Conservation (phyloP, 2,888 invertebrate genomes). For the Ophioninae sp. region DNA sequence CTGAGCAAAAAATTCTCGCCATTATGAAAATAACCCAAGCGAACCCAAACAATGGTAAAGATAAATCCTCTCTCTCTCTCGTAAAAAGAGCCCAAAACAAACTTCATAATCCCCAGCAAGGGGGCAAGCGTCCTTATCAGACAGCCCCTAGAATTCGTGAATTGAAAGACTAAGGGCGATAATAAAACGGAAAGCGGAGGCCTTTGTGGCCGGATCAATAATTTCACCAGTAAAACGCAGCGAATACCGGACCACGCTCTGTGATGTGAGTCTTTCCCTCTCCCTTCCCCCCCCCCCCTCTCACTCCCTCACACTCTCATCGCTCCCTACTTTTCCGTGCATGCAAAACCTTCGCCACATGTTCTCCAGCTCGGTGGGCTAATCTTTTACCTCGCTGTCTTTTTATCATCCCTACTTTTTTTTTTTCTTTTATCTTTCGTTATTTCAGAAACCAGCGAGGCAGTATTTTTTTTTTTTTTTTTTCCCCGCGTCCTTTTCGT, state of each 20-base stretch:
- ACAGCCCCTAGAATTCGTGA: constrained; percentile 18
- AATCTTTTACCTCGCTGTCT: constrained; percentile 16
- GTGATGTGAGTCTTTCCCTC: constrained; percentile 19
- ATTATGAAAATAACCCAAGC: no score
- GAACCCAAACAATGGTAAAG: no score
- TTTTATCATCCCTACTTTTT: background rate
- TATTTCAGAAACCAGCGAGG: background rate
- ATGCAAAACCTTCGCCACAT: constrained; percentile 29
- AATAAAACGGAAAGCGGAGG: constrained; percentile 57
- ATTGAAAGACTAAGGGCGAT: constrained; percentile 42
- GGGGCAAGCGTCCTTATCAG: no score
- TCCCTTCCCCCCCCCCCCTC: background rate
- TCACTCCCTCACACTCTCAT: background rate
- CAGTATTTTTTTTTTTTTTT: no score
- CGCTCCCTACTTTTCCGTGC: background rate
- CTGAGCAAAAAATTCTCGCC: no score
- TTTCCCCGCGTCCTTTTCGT: background rate
- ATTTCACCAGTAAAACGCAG: constrained; percentile 61
- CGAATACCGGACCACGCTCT: constrained; percentile 53
- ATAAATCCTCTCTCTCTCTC: no score
- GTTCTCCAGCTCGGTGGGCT: constrained; percentile 33
- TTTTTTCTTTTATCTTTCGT: background rate
- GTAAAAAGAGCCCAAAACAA: no score
- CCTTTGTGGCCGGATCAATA: constrained; percentile 63
- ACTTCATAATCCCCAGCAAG: no score